Evolutionary conservation across 2,113 vertebrate species (phyloP).

Genomic region (Limanda limanda): DNA sequence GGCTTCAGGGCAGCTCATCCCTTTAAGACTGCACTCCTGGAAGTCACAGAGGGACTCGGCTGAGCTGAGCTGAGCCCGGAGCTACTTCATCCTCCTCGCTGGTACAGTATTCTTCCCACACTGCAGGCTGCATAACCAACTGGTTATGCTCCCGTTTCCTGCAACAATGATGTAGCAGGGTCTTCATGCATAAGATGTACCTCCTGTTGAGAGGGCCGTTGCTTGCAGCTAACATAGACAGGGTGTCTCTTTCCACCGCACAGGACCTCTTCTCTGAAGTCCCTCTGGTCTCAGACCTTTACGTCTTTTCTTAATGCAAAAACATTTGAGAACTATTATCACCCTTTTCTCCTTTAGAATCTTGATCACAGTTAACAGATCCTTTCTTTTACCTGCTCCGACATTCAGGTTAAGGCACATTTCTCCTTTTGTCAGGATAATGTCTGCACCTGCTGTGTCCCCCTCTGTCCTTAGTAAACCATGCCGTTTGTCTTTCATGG

Average conservation of each 20-base stretch:
- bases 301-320: constrained; percentile 11
- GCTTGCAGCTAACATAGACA: constrained; percentile 12
- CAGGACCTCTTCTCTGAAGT: neutral
- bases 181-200: constrained; percentile 25
- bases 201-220: constrained; percentile 27
- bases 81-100: constrained; percentile 24
- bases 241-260: constrained; percentile 7
- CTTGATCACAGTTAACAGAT: constrained; percentile 16
- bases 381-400: constrained; percentile 11
- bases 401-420: constrained; percentile 7
- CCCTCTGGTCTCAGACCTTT: constrained; percentile 5
- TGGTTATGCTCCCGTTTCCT: constrained; percentile 11
- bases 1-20: constrained; percentile 56
- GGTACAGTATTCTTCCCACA: constrained; percentile 33
- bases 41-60: constrained; percentile 58
- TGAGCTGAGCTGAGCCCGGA: constrained; percentile 41
- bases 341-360: constrained; percentile 4
- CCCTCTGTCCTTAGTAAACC: constrained; percentile 4
- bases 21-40: constrained; percentile 54
- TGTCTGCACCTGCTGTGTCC: neutral
- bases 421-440: constrained; percentile 7
- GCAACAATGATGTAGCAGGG: constrained; percentile 29
- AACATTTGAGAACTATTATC: constrained; percentile 17
- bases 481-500: constrained; percentile 19
- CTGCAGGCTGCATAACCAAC: constrained; percentile 35